These are phyloP conservation scores for Oryzias sinensis DNA, from an alignment of 2,797 vertebrate species.

Conservation along the genomic window DNA sequence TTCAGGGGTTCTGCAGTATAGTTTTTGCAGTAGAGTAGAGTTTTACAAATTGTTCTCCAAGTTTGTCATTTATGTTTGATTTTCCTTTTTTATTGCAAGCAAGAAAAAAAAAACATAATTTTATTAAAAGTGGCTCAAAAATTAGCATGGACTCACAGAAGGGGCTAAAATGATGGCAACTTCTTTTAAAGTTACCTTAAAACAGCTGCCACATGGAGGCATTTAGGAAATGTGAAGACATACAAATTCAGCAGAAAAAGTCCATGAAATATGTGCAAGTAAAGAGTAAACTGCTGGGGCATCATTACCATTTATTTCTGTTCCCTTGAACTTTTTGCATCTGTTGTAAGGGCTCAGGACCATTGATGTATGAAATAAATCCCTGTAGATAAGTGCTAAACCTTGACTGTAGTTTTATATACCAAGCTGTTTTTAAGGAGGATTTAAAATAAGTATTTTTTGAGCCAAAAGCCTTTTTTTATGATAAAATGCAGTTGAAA, in stretches of 20 bases:
- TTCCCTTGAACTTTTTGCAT: background rate
- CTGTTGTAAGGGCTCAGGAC: constrained; percentile 17
- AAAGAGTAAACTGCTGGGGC: constrained; percentile 6
- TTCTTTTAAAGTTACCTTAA: too few relatives aligned
- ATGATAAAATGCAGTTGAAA: constrained; percentile 2
- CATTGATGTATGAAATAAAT: constrained; percentile 32
- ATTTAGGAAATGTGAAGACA: too few relatives aligned
- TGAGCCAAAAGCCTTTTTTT: constrained; percentile 20
- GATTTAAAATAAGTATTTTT: constrained; percentile 9
- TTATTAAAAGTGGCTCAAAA: too few relatives aligned
- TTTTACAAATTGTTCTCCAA: too few relatives aligned
- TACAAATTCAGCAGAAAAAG: background rate
- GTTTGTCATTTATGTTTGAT: too few relatives aligned
- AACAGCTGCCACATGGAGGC: too few relatives aligned
- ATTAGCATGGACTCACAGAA: too few relatives aligned
- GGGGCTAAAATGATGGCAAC: too few relatives aligned
- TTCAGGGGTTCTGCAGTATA: too few relatives aligned
- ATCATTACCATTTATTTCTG: constrained; percentile 5
- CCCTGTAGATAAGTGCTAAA: constrained; percentile 11
- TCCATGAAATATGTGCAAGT: constrained; percentile 9
- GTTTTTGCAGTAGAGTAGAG: too few relatives aligned
- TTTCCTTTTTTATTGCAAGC: too few relatives aligned
- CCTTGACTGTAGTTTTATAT: constrained; percentile 30
- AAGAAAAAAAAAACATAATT: too few relatives aligned
- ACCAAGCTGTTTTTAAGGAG: constrained; percentile 4